Evolutionary conservation across 1,140 invertebrate species (phyloP), one percentile per base, ranked within the genome.

Genomic region (Lasioglossum albipes): DNA sequence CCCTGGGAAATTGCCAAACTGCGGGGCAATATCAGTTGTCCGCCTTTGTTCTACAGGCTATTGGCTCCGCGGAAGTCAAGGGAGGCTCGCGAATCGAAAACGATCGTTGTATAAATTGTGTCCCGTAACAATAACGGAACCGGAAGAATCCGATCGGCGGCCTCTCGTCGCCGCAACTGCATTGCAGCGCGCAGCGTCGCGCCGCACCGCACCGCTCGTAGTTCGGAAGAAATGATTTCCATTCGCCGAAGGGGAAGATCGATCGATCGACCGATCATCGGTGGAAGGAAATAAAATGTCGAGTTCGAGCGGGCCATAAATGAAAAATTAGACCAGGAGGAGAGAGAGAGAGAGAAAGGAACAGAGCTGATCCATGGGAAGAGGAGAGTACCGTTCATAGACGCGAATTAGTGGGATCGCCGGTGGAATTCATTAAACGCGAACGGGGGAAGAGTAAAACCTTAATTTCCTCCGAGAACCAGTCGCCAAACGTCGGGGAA

Each of bases 31-130:
- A 78, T 78, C 69, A 59, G 76, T 78, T 71, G 59, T 42, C 49
- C 27, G 76, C 31, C 76, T 72, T 71, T 72, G 59, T 72, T 52
- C 69, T 9, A 41, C 41, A 59, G 42, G 42, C 75, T 72, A 78
- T 78, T 72, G 69, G 59, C n/a, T 64, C 12, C 18, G 41, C 59
- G 42, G 71, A 64, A 54, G 68, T 72, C 59, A 72, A 72, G 52
- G 52, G 31, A 27, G 57, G 54, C 54, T 6, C 74, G 76, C 42
- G 64, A 84, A 84, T 88, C 72, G 80, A 84, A 73, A 71, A 75
- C 79, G 81, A 80, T 81, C 71, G 75, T 75, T 76, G 42, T 70
- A 84, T 69, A 66, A 36, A 61, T 82, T 22, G 65, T 42, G 45
- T 54, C 3, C n/a, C 18, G 18, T 22, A 57, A 45, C 52, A 45